phyloP scores from a whole-genome alignment of 2,888 invertebrate species.

The Pollenia amentaria region DNA sequence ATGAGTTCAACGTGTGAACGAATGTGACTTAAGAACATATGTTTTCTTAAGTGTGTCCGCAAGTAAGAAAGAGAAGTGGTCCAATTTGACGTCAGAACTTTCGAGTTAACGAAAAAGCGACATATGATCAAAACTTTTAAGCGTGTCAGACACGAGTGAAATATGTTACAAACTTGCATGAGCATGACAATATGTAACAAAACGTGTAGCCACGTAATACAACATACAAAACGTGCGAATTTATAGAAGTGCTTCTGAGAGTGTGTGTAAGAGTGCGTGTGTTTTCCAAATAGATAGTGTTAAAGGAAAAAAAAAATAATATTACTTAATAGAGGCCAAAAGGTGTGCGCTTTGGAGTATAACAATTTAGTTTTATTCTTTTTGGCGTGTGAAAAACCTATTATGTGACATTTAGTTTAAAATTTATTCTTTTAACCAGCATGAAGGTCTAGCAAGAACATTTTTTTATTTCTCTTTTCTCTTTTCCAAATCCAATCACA shows the following conservation, averaged over 20 bases:
- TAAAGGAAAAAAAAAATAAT: background rate
- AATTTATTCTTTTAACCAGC: too few species aligned
- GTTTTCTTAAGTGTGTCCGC: constrained; percentile 39
- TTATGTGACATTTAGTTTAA: constrained; percentile 23
- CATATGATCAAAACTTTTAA: constrained; percentile 68
- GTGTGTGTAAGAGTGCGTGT: background rate
- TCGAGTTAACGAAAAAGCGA: constrained; percentile 21
- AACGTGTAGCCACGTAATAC: constrained; percentile 68
- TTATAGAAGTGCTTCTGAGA: constrained; percentile 8
- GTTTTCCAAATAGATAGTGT: constrained; percentile 18
- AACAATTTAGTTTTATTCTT: constrained; percentile 9
- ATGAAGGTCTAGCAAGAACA: too few species aligned
- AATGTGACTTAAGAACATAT: constrained; percentile 14
- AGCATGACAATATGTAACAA: constrained; percentile 69
- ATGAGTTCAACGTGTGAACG: background rate
- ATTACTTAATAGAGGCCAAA: constrained; percentile 49
- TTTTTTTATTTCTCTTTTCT: too few species aligned
- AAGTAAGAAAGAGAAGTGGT: constrained; percentile 47
- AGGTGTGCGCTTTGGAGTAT: constrained; percentile 46
- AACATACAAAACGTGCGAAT: constrained; percentile 58
- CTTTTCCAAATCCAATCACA: too few species aligned
- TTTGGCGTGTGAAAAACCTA: background rate
- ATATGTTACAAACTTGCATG: constrained; percentile 69
- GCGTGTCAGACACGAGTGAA: constrained; percentile 59
- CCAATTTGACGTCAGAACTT: constrained; percentile 58